Percentiles rank a stretch among this genome's conserved stretches.
phyloP scores from a whole-genome alignment of 2,888 invertebrate species.

The Dascillus cervinus region DNA sequence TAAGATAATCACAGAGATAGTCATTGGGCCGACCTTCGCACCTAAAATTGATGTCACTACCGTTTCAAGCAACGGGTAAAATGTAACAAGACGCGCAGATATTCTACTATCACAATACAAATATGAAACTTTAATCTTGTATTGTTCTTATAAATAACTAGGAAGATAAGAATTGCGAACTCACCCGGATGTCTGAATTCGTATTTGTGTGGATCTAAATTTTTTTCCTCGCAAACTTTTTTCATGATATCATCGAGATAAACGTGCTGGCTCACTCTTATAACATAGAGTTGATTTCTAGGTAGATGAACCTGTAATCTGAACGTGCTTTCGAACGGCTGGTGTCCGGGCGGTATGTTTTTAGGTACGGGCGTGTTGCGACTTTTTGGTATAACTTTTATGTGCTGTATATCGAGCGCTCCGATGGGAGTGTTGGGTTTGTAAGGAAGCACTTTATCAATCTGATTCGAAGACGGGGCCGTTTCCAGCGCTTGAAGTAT shows the following conservation, averaged over 20 bases:
- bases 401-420: constrained; percentile 46
- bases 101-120: too few species aligned
- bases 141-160: too few species aligned
- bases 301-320: constrained; percentile 63
- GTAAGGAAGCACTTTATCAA: constrained; percentile 54
- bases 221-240: constrained; percentile 69
- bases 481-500: constrained; percentile 56
- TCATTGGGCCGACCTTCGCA: too few species aligned
- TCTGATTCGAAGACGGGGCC: constrained; percentile 40
- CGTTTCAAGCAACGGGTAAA: too few species aligned
- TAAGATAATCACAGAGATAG: too few species aligned
- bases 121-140: too few species aligned
- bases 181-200: constrained; percentile 71
- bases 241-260: constrained; percentile 60
- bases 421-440: constrained; percentile 70
- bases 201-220: constrained; percentile 63
- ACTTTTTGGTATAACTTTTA: constrained; percentile 37
- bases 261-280: constrained; percentile 63
- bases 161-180: neutral
- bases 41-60: too few species aligned
- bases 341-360: constrained; percentile 34
- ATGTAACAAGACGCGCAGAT: too few species aligned
- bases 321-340: constrained; percentile 57
- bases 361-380: constrained; percentile 22
- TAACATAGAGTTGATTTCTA: constrained; percentile 70